Conservation (phyloP, 2,888 invertebrate genomes). For the Hypomecis atomaria region DNA sequence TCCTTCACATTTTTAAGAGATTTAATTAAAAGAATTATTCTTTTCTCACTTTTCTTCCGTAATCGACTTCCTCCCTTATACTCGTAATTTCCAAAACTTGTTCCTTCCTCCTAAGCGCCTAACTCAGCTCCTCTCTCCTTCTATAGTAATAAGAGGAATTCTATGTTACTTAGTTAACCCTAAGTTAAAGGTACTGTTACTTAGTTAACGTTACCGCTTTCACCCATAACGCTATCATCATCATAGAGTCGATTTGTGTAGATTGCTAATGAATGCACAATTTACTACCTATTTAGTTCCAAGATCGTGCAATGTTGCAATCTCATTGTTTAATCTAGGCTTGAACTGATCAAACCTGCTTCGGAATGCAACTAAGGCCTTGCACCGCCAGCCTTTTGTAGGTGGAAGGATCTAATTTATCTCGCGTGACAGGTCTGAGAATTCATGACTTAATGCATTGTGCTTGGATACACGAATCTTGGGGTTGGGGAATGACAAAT, state of each 20-base stretch:
- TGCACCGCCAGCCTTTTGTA: conserved; percentile 59
- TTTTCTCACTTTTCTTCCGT: no score
- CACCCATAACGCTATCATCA: conserved; percentile 23
- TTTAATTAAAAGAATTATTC: no score
- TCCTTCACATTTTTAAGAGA: no score
- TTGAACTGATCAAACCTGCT: conserved; percentile 58
- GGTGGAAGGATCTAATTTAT: conserved; percentile 67
- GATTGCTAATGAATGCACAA: conserved; percentile 29
- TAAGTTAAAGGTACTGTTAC: background rate
- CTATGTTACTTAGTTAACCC: no score
- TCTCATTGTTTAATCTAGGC: conserved; percentile 59
- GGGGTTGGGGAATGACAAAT: conserved; percentile 66
- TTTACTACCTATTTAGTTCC: conserved; percentile 47
- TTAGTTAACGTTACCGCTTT: background rate
- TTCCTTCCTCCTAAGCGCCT: no score
- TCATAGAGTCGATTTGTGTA: conserved; percentile 8
- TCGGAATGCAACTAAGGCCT: conserved; percentile 68
- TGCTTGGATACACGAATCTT: conserved; percentile 41
- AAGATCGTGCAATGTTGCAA: conserved; percentile 57
- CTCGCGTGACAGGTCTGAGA: conserved; percentile 67
- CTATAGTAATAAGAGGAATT: no score
- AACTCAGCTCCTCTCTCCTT: no score
- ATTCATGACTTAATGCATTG: conserved; percentile 55
- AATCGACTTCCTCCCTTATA: no score
- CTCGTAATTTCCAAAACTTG: no score